Evolutionary conservation across 1,140 invertebrate genomes (phyloP), one percentile per base, ranked within the genome.

Genomic region (Melitaea cinxia): DNA sequence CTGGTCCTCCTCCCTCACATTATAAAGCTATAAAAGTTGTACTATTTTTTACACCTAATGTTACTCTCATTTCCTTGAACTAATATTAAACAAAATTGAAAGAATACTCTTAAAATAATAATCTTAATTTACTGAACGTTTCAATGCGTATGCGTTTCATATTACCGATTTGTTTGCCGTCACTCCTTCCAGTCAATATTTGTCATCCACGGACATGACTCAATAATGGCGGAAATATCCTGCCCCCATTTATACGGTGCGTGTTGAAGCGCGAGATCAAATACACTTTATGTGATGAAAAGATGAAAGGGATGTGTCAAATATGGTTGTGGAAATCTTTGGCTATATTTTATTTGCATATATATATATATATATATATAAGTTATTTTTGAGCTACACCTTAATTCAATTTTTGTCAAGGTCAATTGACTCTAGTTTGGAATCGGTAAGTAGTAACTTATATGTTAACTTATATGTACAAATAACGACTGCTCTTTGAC

Each of bases 141-240:
- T 6, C 23, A 56, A n/a, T n/a, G 42, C 21, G 7, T 55, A 64
- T 47, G 39, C 53, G 56, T 59, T 64, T 69, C 67, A 64, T 64
- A 57, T 64, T 56, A 69, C 61, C 50, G 30, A 64, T 65, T 50
- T 67, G 65, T 69, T 69, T 69, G 35, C 61, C 52, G 3, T 45
- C 42, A 65, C 65, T 73, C 58, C 55, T 59, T 61, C 58, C 15
- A 59, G 70, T 70, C 64, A 73, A 73, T 73, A 73, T 73, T 73
- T 73, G 64, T 66, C 71, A 64, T 66, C 63, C 66, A 63, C 56
- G 53, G 64, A 47, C 60, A 59, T 65, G 45, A 70, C 65, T 73
- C 67, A 70, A 73, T 73, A 73, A 70, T 66, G 47, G 45, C 15
- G 17, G 24, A 54, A 59, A 61, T 59, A 66, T 65, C 26, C 37